These are phyloP conservation scores for Litocranius walleri DNA, from an alignment of 2,113 vertebrate species.

Conservation along the genomic window DNA sequence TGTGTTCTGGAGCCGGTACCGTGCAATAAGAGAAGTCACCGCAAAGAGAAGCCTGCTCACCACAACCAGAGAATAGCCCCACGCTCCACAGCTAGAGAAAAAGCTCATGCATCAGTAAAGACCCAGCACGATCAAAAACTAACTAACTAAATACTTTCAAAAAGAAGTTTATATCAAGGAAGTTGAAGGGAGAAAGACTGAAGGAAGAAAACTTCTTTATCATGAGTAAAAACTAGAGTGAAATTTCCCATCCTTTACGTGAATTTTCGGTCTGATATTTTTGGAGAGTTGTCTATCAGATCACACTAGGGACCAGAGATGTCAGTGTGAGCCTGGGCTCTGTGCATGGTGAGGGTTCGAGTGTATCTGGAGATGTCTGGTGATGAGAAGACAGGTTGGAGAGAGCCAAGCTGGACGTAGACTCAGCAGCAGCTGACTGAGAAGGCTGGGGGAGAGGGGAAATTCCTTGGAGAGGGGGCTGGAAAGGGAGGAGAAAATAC, in stretches of 20 bases:
- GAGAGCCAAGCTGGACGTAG: rapidly evolving
- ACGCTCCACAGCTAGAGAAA: neutral
- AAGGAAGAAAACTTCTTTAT: neutral
- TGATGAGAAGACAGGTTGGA: neutral
- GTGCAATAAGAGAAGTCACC: neutral
- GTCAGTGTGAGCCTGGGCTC: neutral
- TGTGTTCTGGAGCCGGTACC: neutral
- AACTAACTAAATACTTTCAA: neutral
- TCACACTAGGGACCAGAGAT: neutral
- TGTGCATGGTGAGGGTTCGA: neutral
- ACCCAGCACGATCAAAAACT: neutral
- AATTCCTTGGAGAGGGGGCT: neutral
- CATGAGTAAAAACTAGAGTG: neutral
- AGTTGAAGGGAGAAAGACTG: neutral
- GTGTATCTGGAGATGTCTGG: neutral
- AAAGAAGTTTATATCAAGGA: neutral
- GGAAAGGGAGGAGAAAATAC: neutral
- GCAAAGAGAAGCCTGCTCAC: neutral
- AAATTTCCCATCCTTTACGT: neutral
- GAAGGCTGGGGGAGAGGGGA: neutral
- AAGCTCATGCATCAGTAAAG: neutral
- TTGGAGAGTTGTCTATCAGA: neutral
- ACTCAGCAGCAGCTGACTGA: neutral
- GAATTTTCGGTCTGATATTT: neutral
- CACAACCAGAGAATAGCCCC: neutral